A percentile compares a stretch with the other conserved stretches of the same genome.
Evolutionary conservation across 2,797 vertebrate genomes (phyloP).

Genomic region (Sitta carolinensis): DNA sequence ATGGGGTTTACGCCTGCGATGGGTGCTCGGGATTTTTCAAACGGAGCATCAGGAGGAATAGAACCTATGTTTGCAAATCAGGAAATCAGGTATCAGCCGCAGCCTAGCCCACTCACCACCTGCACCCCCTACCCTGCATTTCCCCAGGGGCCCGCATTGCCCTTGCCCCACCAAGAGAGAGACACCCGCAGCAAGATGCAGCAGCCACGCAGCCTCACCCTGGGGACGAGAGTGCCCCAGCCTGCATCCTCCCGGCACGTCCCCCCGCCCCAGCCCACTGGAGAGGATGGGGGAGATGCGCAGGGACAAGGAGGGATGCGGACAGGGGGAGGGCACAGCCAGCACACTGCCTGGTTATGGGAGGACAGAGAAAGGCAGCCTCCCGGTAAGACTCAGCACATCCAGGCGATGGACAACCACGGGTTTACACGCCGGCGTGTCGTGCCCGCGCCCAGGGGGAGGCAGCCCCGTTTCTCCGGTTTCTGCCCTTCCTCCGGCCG

Average conservation of each 20-base stretch:
- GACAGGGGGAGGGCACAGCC: neutral
- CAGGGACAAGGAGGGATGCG: neutral
- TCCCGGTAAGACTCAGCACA: neutral
- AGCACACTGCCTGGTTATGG: neutral
- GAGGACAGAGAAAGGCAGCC: neutral
- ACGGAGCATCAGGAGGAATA: slow-evolving; percentile 94
- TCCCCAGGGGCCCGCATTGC: neutral
- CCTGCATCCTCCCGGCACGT: no score
- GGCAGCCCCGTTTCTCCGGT: neutral
- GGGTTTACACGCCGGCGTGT: neutral
- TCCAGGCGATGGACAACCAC: neutral
- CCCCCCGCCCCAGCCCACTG: neutral
- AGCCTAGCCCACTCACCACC: neutral
- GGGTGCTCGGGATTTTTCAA: slow-evolving; percentile 99
- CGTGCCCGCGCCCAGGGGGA: neutral
- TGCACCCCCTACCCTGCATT: neutral
- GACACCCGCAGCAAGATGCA: neutral
- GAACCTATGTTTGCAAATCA: slow-evolving; percentile 98
- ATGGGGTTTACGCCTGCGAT: slow-evolving; percentile 97
- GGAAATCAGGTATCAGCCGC: slow-evolving; percentile 89
- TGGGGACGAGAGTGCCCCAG: neutral
- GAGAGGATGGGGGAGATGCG: neutral
- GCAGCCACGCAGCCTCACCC: neutral
- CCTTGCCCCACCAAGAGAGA: neutral
- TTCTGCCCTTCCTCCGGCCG: neutral